Percentiles rank a stretch among this genome's conserved stretches.
phyloP scores from a whole-genome alignment of 2,113 vertebrate species.

The Apodemus sylvaticus region DNA sequence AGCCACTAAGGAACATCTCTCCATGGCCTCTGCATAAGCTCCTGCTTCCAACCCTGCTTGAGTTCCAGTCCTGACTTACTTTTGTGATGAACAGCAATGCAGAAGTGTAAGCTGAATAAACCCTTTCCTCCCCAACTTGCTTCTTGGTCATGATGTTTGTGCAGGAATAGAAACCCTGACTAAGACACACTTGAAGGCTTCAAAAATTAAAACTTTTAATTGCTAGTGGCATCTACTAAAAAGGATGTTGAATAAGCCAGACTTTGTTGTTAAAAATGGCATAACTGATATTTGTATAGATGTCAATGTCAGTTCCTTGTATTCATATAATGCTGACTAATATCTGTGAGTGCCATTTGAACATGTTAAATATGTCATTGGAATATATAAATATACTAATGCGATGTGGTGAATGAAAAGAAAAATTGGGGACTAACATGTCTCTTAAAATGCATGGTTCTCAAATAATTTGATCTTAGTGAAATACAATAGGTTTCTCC shows the following conservation, averaged over 20 bases:
- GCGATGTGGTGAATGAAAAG: not conserved
- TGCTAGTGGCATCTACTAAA: not conserved
- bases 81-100: no score
- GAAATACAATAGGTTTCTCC: not conserved
- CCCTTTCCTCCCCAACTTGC: no score
- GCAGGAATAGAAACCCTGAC: no score
- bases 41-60: no score
- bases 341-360: not conserved
- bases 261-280: not conserved
- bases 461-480: not conserved
- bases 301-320: not conserved
- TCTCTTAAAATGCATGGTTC: not conserved
- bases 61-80: no score
- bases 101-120: no score
- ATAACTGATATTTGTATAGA: not conserved
- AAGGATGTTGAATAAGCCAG: not conserved
- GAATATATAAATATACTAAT: not conserved
- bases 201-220: not conserved
- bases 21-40: no score
- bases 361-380: not conserved
- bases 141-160: no score
- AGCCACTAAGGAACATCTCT: no score
- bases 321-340: not conserved
- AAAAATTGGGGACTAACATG: not conserved
- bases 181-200: no score